Evolutionary conservation across 2,113 vertebrate species (phyloP).

Genomic region (Montifringilla adamsi): DNA sequence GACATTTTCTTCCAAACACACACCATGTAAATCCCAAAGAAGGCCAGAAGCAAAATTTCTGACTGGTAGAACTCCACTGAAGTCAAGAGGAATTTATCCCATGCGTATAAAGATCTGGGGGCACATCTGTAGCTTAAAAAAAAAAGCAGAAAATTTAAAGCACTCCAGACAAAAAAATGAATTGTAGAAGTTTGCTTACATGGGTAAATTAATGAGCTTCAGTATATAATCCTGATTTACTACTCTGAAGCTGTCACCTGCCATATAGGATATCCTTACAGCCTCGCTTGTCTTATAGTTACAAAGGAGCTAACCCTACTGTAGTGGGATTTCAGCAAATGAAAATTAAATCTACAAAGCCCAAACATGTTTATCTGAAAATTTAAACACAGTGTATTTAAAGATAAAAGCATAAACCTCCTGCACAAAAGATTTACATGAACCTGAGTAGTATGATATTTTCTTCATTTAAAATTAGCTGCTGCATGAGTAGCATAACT

Average conservation of each 20-base stretch:
- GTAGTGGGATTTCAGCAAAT: not conserved
- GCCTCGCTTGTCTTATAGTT: not conserved
- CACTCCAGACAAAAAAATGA: not conserved
- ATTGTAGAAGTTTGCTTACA: not conserved
- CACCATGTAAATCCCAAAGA: constrained; percentile 22
- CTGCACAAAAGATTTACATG: not conserved
- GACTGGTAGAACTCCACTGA: not conserved
- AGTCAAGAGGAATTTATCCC: constrained; percentile 22
- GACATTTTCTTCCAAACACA: constrained; percentile 45
- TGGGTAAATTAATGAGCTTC: not conserved
- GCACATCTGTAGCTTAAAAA: not conserved
- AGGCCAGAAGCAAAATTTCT: constrained; percentile 48
- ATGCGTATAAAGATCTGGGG: not conserved
- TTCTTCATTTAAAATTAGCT: constrained; percentile 1
- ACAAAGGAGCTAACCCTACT: not conserved
- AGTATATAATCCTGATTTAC: not conserved
- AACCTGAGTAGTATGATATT: not conserved
- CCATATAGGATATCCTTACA: not conserved
- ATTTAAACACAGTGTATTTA: not conserved
- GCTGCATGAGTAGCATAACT: not conserved
- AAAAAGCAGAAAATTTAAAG: not conserved
- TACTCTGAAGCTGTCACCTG: not conserved
- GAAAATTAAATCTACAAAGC: not conserved
- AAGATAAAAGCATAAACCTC: not conserved
- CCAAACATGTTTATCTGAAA: not conserved